Evolutionary conservation across 2,113 vertebrate genomes (phyloP).

Genomic region (Etia nguti): DNA sequence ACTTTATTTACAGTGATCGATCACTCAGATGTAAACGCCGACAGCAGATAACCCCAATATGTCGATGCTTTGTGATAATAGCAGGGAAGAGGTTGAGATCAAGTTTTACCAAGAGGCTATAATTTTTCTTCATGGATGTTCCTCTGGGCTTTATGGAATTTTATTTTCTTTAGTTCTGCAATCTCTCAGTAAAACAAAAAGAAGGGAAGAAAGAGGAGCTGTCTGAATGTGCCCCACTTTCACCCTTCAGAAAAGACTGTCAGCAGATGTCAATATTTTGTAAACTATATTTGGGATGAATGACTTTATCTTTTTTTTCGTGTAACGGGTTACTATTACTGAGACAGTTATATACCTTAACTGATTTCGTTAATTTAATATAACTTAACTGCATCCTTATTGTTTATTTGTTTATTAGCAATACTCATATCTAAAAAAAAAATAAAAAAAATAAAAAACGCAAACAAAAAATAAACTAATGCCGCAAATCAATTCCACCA

Average conservation of each 20-base stretch:
- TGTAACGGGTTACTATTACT: neutral
- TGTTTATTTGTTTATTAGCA: neutral
- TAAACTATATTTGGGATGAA: neutral
- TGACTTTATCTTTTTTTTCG: neutral
- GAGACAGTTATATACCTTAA: too few species aligned
- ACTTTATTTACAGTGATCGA: neutral
- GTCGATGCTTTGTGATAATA: neutral
- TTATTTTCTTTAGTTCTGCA: neutral
- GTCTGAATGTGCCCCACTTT: neutral
- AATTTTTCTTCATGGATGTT: neutral
- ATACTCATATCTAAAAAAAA: neutral
- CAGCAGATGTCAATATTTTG: neutral
- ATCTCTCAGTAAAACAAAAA: neutral
- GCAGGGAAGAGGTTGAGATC: neutral
- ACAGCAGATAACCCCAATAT: neutral
- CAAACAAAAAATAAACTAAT: neutral
- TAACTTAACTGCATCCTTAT: neutral
- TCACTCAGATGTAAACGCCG: neutral
- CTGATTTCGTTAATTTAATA: neutral
- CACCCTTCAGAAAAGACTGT: neutral
- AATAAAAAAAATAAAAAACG: neutral
- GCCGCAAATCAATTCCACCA: neutral
- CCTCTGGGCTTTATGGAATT: neutral
- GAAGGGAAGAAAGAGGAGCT: neutral
- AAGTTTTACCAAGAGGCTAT: neutral